Evolutionary conservation across 2,888 invertebrate species (phyloP), one percentile per base, ranked within the genome.

Genomic region (Trilocha varians): DNA sequence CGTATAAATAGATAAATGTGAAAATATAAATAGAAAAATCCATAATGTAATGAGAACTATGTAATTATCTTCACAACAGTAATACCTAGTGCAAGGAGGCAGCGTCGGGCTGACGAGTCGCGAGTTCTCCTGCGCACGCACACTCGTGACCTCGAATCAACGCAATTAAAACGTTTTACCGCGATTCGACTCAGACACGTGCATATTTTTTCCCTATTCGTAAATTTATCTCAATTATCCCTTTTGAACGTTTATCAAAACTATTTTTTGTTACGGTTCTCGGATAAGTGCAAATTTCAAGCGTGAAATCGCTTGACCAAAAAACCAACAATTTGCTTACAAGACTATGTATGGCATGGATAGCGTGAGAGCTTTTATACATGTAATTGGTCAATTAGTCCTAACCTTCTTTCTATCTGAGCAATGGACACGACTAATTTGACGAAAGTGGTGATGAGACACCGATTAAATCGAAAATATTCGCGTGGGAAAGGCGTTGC

Each of bases 131-230:
- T 25, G 25, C 2, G 25, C 8, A 25, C 25, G 5, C 8, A 25
- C 8, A 25, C 55, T 52, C 55, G 59, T 67, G 75, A 68, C 79
- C 79, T 78, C 78, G 70, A 70, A 66, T 58, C 53, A 56, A 60
- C 62, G 78, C 75, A 82, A 79, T 83, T 82, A 82, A 79, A 74
- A 76, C 70, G 73, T 77, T 79, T 80, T 74, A 78, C 69, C 70
- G 66, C 79, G 69, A 83, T 80, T 82, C 77, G 78, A 78, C 69
- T 70, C 79, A 79, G 73, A 76, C 78, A 77, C 78, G 73, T 77
- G 75, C 71, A 75, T 73, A 72, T 76, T 77, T 75, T 65, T 79
- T 78, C 75, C 73, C 74, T 73, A 71, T 78, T 70, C 74, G 70
- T 69, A 67, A 73, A 74, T 78, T 75, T 72, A 67, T 71, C 63